Evolutionary conservation across 2,113 vertebrate species (phyloP).

Genomic region (Ploceus nigricollis): DNA sequence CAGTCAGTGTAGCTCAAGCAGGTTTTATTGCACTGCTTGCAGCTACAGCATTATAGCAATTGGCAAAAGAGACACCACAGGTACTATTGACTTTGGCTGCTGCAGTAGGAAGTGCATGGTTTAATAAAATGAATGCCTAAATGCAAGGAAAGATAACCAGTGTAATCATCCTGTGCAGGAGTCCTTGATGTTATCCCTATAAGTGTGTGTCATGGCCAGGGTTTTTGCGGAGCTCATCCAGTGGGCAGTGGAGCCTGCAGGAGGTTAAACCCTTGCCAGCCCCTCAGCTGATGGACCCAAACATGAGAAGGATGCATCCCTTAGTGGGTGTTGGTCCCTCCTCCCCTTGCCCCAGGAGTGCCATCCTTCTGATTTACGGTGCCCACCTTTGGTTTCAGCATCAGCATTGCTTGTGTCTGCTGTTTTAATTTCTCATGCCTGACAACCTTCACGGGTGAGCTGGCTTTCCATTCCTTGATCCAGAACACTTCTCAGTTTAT

Average conservation of each 20-base stretch:
- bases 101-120: background rate
- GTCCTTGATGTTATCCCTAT: rapidly evolving
- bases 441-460: conserved; percentile 22
- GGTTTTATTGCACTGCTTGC: conserved; percentile 19
- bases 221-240: background rate
- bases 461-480: conserved; percentile 1
- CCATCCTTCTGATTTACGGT: background rate
- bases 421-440: conserved; percentile 30
- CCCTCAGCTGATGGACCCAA: background rate
- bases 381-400: background rate
- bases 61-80: background rate
- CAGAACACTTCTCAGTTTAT: background rate
- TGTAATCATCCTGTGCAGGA: background rate
- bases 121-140: background rate
- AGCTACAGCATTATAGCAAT: background rate
- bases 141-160: background rate
- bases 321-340: background rate
- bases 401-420: background rate
- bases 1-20: background rate
- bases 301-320: background rate
- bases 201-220: background rate
- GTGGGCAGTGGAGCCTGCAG: background rate
- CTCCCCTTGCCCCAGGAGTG: background rate
- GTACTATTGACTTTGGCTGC: background rate
- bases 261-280: background rate